phyloP scores from a whole-genome alignment of 2,888 invertebrate genomes.

The Heliconius ethilla region DNA sequence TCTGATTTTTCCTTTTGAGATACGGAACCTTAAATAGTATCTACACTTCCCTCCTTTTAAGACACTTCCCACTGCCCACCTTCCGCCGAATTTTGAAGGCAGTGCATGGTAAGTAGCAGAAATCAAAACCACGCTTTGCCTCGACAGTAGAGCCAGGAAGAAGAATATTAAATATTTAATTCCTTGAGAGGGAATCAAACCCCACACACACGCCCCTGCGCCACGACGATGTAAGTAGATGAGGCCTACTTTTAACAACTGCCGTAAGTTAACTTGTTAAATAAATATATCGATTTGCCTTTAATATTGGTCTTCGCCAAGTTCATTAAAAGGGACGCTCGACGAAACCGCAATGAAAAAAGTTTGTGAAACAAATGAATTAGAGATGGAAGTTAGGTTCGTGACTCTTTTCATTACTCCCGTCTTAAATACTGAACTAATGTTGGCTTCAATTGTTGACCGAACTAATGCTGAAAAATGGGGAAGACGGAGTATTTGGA shows the following conservation, averaged over 20 bases:
- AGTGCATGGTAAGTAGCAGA: background rate
- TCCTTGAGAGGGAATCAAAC: too few relatives aligned
- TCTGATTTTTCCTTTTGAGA: too few relatives aligned
- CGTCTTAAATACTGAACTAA: conserved; percentile 17
- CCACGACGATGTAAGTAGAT: background rate
- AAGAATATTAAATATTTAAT: background rate
- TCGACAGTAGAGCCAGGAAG: background rate
- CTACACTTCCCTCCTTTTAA: too few relatives aligned
- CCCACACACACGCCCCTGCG: background rate
- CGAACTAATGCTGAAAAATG: background rate
- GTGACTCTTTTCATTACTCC: conserved; percentile 28
- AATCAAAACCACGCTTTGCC: background rate
- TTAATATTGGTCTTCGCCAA: conserved; percentile 19
- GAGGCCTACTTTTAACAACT: background rate
- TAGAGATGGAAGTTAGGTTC: conserved; percentile 31
- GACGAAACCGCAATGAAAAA: conserved; percentile 40
- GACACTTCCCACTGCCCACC: background rate
- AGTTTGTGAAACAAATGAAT: conserved; percentile 42
- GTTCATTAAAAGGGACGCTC: conserved; percentile 19
- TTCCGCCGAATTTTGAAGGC: background rate
- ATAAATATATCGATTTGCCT: conserved; percentile 17
- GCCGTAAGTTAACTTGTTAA: background rate
- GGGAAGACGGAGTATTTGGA: too few relatives aligned
- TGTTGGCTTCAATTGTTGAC: background rate
- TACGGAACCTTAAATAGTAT: too few relatives aligned